Base-by-base conservation (phyloP, 2,113 vertebrate species). In the Ariopsis seemanni region DNA sequence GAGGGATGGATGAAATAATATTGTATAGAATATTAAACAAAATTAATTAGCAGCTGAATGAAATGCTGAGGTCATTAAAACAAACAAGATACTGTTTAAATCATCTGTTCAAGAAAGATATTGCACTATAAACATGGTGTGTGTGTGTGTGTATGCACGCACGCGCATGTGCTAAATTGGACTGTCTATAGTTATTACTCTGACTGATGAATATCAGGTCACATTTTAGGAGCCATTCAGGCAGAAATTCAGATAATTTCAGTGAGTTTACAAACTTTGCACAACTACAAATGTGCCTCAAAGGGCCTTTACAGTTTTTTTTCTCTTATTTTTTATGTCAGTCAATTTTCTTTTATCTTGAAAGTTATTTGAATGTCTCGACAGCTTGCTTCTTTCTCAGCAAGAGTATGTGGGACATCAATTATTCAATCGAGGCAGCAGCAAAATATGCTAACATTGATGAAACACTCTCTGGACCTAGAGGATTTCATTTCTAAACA, bases 361-460 rank as follows among this genome's bases (percentile, higher is more conserved):
- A 53, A 89, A 91, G 86, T 89, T 91, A 90, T 92, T 78, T 89
- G 86, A 90, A 90, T 89, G 79, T 79, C 34, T 85, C 74, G 58
- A 91, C 82, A 86, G 89, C 86, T 90, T 84, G 91, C 79, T 92
- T 72, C 87, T 88, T 88, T 87, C 82, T 90, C 83, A 87, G 91
- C 84, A 87, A 84, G 75, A 90, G 85, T 90, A 89, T 86, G 60
- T 85, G 75, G 58, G 87, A 86, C 85, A 92, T 91, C 89, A 92
- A 89, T 92, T 92, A 92, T 92, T 92, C 87, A 92, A 75, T 83
- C 67, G 63, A 85, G 72, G 27, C 85, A 90, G 87, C 84, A 86
- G 85, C 77, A 89, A 89, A 91, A 91, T 92, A 92, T 91, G 89
- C 84, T 91, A 90, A 91, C 88, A 89, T 87, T 90, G 89, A 91